Evolutionary conservation across 2,113 vertebrate genomes (phyloP).

Genomic region (Hippocampus guttulatus): DNA sequence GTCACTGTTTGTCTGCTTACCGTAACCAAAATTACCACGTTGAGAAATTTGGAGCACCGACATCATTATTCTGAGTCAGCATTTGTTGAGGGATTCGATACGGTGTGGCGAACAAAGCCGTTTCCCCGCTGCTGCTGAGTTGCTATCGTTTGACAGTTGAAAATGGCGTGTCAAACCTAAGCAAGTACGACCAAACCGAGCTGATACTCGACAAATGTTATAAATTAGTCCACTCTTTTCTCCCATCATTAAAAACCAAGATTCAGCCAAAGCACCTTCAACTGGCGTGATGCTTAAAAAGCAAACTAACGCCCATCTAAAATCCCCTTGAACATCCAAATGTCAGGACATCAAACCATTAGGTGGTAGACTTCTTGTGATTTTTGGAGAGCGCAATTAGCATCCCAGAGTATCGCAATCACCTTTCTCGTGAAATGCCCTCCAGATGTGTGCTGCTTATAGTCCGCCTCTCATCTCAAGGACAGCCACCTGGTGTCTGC

Average conservation of each 20-base stretch:
- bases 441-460: slow-evolving; percentile 54
- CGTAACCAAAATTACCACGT: no score
- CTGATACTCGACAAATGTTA: neutral
- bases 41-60: neutral
- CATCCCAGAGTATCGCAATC: slow-evolving; percentile 41
- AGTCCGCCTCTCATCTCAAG: slow-evolving; percentile 55
- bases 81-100: neutral
- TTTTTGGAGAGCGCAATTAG: slow-evolving; percentile 7
- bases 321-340: neutral
- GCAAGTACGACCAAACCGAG: neutral
- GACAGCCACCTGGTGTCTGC: slow-evolving; percentile 64
- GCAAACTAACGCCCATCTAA: neutral
- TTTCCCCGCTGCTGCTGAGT: neutral
- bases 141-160: neutral
- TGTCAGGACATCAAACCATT: neutral
- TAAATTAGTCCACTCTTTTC: neutral
- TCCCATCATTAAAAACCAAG: neutral
- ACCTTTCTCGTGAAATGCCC: slow-evolving; percentile 55
- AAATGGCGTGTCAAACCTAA: neutral
- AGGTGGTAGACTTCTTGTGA: neutral
- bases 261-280: neutral
- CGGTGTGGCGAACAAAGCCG: neutral
- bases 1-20: no score
- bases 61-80: neutral
- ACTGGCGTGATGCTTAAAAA: slow-evolving; percentile 1